Conservation (phyloP, 2,888 invertebrate genomes). For the Uloborus plumipes region DNA sequence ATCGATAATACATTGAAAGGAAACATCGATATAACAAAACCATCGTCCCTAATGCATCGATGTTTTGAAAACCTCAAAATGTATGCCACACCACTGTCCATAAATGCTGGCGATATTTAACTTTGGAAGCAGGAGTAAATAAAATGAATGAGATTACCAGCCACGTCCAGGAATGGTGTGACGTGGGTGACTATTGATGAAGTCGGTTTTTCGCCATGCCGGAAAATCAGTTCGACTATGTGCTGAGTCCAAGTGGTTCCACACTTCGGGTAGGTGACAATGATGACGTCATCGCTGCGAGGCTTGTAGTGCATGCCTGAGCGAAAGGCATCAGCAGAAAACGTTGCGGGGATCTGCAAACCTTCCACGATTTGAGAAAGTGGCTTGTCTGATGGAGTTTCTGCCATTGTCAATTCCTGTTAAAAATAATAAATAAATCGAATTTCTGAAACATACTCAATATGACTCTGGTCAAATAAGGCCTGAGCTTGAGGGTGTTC, state of each 20-base stretch:
- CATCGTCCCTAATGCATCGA: too few relatives aligned
- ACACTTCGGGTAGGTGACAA: constrained; percentile 55
- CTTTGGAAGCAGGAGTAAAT: too few relatives aligned
- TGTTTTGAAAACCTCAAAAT: too few relatives aligned
- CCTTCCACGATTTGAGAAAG: constrained; percentile 36
- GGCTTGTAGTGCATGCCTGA: constrained; percentile 48
- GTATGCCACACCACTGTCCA: too few relatives aligned
- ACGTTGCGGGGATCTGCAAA: constrained; percentile 16
- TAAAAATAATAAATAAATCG: too few relatives aligned
- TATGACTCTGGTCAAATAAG: too few relatives aligned
- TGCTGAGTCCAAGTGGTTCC: constrained; percentile 63
- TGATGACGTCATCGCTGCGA: constrained; percentile 37
- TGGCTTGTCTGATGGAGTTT: neutral
- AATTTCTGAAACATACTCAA: too few relatives aligned
- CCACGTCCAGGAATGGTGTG: constrained; percentile 30
- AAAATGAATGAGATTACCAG: constrained; percentile 7
- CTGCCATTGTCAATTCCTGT: neutral
- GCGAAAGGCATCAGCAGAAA: constrained; percentile 15
- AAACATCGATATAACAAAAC: too few relatives aligned
- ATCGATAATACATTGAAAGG: too few relatives aligned
- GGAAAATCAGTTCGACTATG: constrained; percentile 25
- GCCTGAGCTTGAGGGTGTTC: too few relatives aligned
- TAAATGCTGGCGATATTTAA: too few relatives aligned
- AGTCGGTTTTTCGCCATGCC: constrained; percentile 15
- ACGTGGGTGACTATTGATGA: neutral